Conservation (phyloP, 2,113 vertebrate species). For the Rallus limicola region DNA sequence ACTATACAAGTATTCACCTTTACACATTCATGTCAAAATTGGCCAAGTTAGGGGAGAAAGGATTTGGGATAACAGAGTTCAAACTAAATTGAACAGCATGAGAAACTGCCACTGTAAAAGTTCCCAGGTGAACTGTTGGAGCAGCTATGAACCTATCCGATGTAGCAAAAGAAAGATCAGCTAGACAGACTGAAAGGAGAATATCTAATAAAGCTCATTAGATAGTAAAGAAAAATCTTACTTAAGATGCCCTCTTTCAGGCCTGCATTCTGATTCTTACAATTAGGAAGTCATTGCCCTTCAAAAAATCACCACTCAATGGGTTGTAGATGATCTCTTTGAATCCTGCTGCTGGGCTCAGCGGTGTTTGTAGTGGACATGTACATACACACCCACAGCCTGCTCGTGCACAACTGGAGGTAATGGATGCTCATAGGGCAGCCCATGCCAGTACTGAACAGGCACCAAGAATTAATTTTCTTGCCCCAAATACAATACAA, state of each 20-base stretch:
- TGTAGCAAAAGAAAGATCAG: not conserved
- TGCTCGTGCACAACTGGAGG: not conserved
- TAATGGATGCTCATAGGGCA: not conserved
- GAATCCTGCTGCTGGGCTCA: not conserved
- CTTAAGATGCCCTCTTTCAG: not conserved
- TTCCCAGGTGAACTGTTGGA: not conserved
- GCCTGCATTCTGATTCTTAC: not conserved
- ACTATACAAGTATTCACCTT: not conserved
- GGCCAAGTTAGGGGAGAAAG: not conserved
- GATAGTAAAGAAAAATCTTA: not conserved
- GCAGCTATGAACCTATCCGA: not conserved
- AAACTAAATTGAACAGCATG: not conserved
- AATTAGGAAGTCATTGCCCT: not conserved
- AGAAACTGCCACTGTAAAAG: not conserved
- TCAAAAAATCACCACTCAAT: not conserved
- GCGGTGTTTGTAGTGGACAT: not conserved
- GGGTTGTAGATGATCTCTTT: not conserved
- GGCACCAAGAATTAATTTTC: not conserved
- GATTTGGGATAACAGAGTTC: not conserved
- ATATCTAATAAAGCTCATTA: not conserved
- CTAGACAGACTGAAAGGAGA: not conserved
- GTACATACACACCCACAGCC: not conserved
- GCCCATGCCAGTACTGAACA: not conserved
- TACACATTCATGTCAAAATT: not conserved
- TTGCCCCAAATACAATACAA: not conserved